phyloP scores from a whole-genome alignment of 2,888 invertebrate species.

The Epirrhoe alternata region DNA sequence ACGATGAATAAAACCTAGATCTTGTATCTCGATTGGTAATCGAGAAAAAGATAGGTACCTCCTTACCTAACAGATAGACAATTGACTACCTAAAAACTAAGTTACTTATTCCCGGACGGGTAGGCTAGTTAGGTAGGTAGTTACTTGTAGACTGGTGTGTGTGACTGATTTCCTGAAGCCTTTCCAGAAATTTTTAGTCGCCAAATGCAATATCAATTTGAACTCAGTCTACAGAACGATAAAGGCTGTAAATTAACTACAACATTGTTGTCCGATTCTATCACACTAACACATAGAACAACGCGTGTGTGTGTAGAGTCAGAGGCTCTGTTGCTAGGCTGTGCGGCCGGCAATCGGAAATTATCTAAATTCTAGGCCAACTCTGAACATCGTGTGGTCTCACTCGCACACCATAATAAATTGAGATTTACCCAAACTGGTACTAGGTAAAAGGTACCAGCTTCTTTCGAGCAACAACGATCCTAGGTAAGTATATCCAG shows the following conservation, averaged over 20 bases:
- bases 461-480: too few species aligned
- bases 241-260: slow-evolving; percentile 10
- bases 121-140: too few species aligned
- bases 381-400: slow-evolving; percentile 59
- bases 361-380: slow-evolving; percentile 80
- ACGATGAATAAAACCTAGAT: not conserved
- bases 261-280: slow-evolving; percentile 23
- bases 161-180: too few species aligned
- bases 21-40: not conserved
- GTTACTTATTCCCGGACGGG: not conserved
- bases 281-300: slow-evolving; percentile 9
- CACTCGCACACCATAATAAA: slow-evolving; percentile 55
- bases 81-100: not conserved
- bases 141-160: too few species aligned
- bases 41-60: not conserved
- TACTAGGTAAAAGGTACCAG: too few species aligned
- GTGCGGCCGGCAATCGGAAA: slow-evolving; percentile 70
- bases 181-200: too few species aligned
- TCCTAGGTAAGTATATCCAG: too few species aligned
- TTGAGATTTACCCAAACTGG: not conserved
- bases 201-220: not conserved
- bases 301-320: slow-evolving; percentile 3
- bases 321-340: slow-evolving; percentile 56
- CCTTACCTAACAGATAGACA: not conserved
- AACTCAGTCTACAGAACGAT: not conserved